phyloP scores from a whole-genome alignment of 2,113 vertebrate species.

The Campylomormyrus tamandua region DNA sequence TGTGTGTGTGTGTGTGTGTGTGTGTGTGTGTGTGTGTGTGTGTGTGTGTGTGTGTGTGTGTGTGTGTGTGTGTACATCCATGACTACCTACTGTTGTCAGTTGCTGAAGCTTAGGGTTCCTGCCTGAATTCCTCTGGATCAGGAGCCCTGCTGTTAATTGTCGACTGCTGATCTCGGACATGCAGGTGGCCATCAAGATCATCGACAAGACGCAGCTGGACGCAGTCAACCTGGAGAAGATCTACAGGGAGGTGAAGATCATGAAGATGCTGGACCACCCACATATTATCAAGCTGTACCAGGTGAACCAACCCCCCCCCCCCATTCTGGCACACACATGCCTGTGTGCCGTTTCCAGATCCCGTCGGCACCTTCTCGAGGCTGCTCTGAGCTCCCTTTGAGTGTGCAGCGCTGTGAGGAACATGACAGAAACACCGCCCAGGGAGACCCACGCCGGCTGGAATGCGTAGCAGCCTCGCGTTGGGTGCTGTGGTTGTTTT shows the following conservation, averaged over 20 bases:
- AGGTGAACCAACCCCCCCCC: constrained; percentile 50
- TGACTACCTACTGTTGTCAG: background rate
- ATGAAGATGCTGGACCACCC: constrained; percentile 78
- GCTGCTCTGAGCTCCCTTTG: background rate
- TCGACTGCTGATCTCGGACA: constrained; percentile 19
- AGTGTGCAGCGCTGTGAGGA: background rate
- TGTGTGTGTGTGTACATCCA: background rate
- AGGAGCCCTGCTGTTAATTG: background rate
- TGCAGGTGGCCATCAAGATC: constrained; percentile 40
- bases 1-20: background rate
- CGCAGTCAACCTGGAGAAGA: constrained; percentile 75
- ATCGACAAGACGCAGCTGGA: constrained; percentile 69
- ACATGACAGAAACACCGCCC: background rate
- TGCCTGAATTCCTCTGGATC: background rate
- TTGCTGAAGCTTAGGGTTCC: background rate
- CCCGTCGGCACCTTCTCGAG: background rate
- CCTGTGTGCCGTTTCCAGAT: background rate
- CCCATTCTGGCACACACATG: background rate
- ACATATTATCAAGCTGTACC: constrained; percentile 77
- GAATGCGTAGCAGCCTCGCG: background rate
- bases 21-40: no score
- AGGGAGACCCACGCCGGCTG: background rate
- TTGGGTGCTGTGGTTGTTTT: background rate
- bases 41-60: no score
- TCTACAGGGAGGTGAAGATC: constrained; percentile 75